Evolutionary conservation across 2,888 invertebrate species (phyloP).

Genomic region (Leptinotarsa tumamoca): DNA sequence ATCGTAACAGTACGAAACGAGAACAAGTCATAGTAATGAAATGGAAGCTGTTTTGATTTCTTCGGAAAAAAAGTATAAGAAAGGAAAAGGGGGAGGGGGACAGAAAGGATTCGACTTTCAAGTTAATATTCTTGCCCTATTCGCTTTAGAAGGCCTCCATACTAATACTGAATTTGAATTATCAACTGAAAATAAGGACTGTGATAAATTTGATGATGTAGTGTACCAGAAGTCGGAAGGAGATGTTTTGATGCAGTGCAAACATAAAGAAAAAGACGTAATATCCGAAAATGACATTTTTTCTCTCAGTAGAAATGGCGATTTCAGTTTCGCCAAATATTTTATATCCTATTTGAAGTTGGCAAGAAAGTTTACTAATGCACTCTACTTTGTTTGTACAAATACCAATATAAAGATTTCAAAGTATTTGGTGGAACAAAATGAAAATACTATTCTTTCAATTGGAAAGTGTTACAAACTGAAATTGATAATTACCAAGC

Average conservation of each 20-base stretch:
- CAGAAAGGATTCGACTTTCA: conserved; percentile 9
- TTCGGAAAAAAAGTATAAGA: conserved; percentile 10
- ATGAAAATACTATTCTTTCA: background rate
- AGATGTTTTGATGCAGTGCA: conserved; percentile 10
- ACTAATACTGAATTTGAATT: background rate
- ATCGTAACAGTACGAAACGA: too few relatives aligned
- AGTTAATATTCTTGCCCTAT: conserved; percentile 9
- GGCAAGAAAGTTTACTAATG: background rate
- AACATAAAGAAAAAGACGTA: conserved; percentile 12
- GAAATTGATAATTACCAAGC: background rate
- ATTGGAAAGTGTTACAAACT: background rate
- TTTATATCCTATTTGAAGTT: background rate
- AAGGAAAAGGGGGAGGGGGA: conserved; percentile 10
- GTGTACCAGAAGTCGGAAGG: background rate
- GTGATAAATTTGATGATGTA: conserved; percentile 6
- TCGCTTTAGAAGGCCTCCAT: conserved; percentile 2
- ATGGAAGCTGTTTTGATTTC: too few relatives aligned
- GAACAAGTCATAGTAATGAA: too few relatives aligned
- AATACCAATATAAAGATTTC: background rate
- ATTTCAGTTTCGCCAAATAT: conserved; percentile 9
- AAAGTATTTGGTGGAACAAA: background rate
- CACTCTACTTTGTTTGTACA: background rate
- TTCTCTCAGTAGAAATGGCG: background rate
- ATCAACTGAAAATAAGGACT: conserved; percentile 7
- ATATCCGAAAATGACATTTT: background rate